phyloP scores from a whole-genome alignment of 1,140 invertebrate genomes.

The Hycleus phaleratus region DNA sequence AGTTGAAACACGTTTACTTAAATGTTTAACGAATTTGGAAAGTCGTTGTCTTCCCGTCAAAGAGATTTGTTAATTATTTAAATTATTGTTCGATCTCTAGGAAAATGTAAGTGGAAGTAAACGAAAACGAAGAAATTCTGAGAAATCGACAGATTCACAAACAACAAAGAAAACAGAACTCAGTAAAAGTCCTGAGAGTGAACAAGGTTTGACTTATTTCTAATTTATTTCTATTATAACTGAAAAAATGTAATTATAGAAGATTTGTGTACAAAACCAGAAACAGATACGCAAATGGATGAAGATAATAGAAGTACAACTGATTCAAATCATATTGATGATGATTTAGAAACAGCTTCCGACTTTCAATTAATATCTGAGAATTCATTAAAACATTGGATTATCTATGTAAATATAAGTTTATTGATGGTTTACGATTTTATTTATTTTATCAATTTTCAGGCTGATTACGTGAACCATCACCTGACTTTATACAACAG shows the following conservation, averaged over 20 bases:
- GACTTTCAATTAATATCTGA: constrained; percentile 19
- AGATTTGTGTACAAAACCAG: background rate
- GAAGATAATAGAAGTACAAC: constrained; percentile 2
- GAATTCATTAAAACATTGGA: constrained; percentile 22
- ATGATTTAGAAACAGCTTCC: background rate
- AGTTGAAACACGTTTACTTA: too few species aligned
- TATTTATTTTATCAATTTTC: too few species aligned
- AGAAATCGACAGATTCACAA: constrained; percentile 7
- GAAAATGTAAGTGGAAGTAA: constrained; percentile 3
- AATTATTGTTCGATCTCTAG: background rate
- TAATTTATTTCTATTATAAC: too few species aligned
- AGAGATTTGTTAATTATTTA: too few species aligned
- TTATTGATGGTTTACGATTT: background rate
- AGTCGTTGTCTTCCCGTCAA: too few species aligned
- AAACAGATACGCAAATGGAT: background rate
- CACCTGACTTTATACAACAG: too few species aligned
- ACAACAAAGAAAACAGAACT: background rate
- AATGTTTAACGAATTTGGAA: too few species aligned
- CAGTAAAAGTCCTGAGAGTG: constrained; percentile 2
- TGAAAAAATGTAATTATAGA: background rate
- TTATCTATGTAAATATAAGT: constrained; percentile 31
- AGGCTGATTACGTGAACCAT: too few species aligned
- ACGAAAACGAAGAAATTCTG: constrained; percentile 10
- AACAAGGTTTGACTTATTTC: background rate
- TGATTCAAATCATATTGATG: constrained; percentile 5